Conservation (phyloP, 2,888 invertebrate species). For the Dolomedes plantarius region DNA sequence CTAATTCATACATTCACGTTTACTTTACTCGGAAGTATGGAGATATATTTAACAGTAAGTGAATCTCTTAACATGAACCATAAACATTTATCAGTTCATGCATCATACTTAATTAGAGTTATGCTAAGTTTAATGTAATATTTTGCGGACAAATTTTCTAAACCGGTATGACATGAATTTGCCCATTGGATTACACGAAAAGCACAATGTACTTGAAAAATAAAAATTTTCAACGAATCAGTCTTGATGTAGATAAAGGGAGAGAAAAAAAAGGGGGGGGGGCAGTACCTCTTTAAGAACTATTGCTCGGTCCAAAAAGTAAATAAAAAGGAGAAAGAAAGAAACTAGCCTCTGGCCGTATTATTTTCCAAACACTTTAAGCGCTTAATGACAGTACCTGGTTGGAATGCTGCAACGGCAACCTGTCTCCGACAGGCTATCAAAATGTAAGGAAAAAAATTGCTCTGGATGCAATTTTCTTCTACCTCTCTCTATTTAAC, state of each 20-base stretch:
- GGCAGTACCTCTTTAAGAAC: not conserved
- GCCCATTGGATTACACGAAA: too few relatives aligned
- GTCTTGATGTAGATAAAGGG: not conserved
- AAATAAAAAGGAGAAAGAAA: not conserved
- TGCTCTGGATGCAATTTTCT: constrained; percentile 21
- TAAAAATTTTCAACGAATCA: too few relatives aligned
- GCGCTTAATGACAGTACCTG: constrained; percentile 47
- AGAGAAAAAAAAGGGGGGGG: not conserved
- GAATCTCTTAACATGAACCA: too few relatives aligned
- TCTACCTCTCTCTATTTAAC: constrained; percentile 21
- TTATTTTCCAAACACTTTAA: constrained; percentile 67
- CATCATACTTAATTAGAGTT: too few relatives aligned
- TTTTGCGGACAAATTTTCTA: too few relatives aligned
- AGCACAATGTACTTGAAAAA: too few relatives aligned
- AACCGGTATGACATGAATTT: too few relatives aligned
- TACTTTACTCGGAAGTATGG: too few relatives aligned
- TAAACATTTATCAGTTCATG: too few relatives aligned
- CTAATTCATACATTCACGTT: too few relatives aligned
- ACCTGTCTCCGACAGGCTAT: constrained; percentile 5
- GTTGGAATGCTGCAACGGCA: constrained; percentile 20
- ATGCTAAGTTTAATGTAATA: too few relatives aligned
- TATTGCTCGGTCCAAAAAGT: not conserved
- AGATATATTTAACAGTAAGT: too few relatives aligned
- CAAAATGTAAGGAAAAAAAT: constrained; percentile 6
- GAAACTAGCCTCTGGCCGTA: constrained; percentile 30